A percentile compares a stretch with the other conserved stretches of the same genome.
These are phyloP conservation scores for Drosophila littoralis DNA, from an alignment of 1,140 invertebrate genomes.

Conservation along the genomic window DNA sequence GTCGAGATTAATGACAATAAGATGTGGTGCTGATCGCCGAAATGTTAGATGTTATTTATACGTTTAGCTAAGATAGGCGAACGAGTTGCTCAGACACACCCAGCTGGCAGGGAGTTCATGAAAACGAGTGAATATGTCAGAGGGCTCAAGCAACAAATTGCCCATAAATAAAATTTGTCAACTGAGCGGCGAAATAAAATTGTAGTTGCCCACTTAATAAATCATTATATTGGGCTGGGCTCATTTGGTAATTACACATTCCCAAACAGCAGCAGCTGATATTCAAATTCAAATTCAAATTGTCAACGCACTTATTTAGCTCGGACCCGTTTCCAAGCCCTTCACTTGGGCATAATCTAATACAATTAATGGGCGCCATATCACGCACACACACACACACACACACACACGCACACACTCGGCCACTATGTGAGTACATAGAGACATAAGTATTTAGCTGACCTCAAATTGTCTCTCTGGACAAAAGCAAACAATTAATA, in stretches of 20 bases:
- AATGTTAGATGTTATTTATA: constrained; percentile 35
- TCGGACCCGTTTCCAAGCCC: constrained; percentile 11
- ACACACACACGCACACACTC: not conserved
- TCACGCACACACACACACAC: constrained; percentile 9
- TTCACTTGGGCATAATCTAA: constrained; percentile 52
- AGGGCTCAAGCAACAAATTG: constrained; percentile 58
- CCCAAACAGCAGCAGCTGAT: constrained; percentile 52
- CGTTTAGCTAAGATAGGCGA: constrained; percentile 18
- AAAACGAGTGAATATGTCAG: constrained; percentile 50
- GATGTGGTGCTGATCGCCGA: constrained; percentile 38
- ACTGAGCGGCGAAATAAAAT: constrained; percentile 32
- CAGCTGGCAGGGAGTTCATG: constrained; percentile 34
- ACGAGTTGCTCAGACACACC: constrained; percentile 22
- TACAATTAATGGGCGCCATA: constrained; percentile 63
- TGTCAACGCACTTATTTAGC: constrained; percentile 36
- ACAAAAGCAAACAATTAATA: constrained; percentile 67
- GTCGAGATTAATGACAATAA: constrained; percentile 60
- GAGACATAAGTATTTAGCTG: constrained; percentile 31
- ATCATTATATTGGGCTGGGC: constrained; percentile 55
- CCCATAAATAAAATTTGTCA: constrained; percentile 65
- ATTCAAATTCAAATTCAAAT: constrained; percentile 46
- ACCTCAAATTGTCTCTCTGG: constrained; percentile 68
- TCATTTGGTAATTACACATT: constrained; percentile 53
- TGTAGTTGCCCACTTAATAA: constrained; percentile 50
- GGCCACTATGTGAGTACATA: constrained; percentile 21